Percentiles rank a stretch among this genome's conserved stretches.
Conservation (phyloP, 2,888 invertebrate genomes). For the Plagodis dolabraria region DNA sequence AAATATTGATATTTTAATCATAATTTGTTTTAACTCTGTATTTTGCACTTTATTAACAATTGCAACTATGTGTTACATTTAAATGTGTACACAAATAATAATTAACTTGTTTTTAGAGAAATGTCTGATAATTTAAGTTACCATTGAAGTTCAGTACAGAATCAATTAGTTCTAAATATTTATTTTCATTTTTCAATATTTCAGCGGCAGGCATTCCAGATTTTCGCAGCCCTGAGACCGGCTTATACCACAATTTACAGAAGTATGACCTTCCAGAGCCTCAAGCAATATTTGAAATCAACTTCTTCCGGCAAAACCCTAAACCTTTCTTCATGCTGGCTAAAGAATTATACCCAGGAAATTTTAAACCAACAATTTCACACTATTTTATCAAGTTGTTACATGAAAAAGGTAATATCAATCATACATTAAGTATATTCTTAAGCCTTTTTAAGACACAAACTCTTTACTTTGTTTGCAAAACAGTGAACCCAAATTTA, state of each 20-base stretch:
- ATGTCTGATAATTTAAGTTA: too few species aligned
- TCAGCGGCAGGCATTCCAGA: conserved; percentile 98
- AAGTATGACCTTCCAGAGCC: conserved; percentile 97
- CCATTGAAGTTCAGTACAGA: background rate
- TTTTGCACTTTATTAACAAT: too few species aligned
- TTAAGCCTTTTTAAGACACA: too few species aligned
- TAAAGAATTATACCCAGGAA: conserved; percentile 94
- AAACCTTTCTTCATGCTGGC: conserved; percentile 96
- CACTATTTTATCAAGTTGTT: conserved; percentile 96
- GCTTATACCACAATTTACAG: conserved; percentile 95
- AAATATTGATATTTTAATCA: too few species aligned
- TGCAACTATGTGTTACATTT: too few species aligned
- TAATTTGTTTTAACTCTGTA: too few species aligned
- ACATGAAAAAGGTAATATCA: conserved; percentile 89
- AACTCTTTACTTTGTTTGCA: background rate
- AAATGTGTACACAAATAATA: too few species aligned
- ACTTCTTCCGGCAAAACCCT: conserved; percentile 94
- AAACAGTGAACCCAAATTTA: too few species aligned
- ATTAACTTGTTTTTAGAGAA: too few species aligned
- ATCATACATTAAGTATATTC: too few species aligned
- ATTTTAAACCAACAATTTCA: conserved; percentile 93
- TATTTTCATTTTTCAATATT: conserved; percentile 40
- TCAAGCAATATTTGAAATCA: conserved; percentile 95
- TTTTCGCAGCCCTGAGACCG: conserved; percentile 96
- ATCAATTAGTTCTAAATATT: background rate